These are phyloP conservation scores for Amphipyra tragopoginis DNA, from an alignment of 2,888 invertebrate genomes.

Conservation along the genomic window DNA sequence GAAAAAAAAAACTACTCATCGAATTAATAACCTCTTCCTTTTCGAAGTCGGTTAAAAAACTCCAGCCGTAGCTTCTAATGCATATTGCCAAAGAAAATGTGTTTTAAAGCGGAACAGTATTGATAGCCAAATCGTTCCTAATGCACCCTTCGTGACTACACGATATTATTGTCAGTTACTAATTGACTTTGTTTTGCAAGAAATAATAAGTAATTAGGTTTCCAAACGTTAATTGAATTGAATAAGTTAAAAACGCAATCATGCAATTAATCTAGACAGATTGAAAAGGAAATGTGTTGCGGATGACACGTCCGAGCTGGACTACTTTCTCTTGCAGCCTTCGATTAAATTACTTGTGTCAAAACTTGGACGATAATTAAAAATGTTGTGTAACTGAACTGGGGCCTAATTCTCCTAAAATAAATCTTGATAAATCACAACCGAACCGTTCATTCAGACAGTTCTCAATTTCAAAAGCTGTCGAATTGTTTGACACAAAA, in stretches of 20 bases:
- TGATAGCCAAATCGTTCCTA: constrained; percentile 5
- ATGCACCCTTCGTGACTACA: constrained; percentile 30
- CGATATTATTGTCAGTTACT: constrained; percentile 43
- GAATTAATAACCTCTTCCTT: no score
- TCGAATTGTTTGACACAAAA: no score
- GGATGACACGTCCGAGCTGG: constrained; percentile 15
- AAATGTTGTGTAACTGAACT: constrained; percentile 2
- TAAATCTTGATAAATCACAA: no score
- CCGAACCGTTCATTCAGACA: no score
- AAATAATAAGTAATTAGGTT: constrained; percentile 39
- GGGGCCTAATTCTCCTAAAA: no score
- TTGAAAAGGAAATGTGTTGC: constrained; percentile 39
- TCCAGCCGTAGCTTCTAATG: not conserved
- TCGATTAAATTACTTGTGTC: constrained; percentile 19
- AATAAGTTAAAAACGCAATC: constrained; percentile 35
- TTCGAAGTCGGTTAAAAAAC: no score
- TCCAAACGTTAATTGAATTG: constrained; percentile 39
- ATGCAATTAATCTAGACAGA: constrained; percentile 14
- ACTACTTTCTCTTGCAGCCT: constrained; percentile 4
- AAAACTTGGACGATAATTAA: constrained; percentile 5
- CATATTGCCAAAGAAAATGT: constrained; percentile 8
- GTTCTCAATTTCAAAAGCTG: no score
- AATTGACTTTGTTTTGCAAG: constrained; percentile 37
- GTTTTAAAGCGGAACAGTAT: constrained; percentile 22
- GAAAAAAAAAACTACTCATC: no score